Evolutionary conservation across 2,113 vertebrate genomes (phyloP).

Genomic region (Panurus biarmicus): DNA sequence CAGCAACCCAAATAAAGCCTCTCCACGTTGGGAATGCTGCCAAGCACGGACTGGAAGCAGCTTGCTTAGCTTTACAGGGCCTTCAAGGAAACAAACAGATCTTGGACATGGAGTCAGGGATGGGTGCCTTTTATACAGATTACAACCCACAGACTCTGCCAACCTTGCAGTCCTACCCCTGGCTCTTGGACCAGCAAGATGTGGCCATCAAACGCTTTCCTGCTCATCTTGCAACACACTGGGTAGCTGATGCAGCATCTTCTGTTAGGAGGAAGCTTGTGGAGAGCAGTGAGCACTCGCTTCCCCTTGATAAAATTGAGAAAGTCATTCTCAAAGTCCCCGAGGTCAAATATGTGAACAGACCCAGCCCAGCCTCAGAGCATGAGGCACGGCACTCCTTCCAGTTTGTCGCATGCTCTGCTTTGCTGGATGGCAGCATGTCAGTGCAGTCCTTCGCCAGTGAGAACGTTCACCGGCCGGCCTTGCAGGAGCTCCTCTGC

Average conservation of each 20-base stretch:
- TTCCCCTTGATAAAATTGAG: conserved; percentile 66
- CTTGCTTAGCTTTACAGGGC: conserved; percentile 78
- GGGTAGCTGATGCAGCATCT: conserved; percentile 83
- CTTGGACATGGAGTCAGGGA: conserved; percentile 78
- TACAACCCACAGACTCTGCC: conserved; percentile 74
- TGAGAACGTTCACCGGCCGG: conserved; percentile 56
- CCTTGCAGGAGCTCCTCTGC: conserved; percentile 71
- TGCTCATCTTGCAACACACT: conserved; percentile 89
- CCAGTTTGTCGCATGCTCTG: conserved; percentile 84
- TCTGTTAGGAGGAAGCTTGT: conserved; percentile 71
- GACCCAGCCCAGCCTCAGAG: conserved; percentile 78
- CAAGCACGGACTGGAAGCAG: conserved; percentile 81
- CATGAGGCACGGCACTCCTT: conserved; percentile 92
- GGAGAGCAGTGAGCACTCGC: neutral
- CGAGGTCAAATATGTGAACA: conserved; percentile 80
- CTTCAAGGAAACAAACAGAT: conserved; percentile 81
- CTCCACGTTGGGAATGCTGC: conserved; percentile 87
- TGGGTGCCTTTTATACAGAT: conserved; percentile 87
- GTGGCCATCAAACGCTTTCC: conserved; percentile 89
- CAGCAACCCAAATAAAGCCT: conserved; percentile 91
- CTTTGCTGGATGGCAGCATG: conserved; percentile 77
- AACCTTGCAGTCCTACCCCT: conserved; percentile 64
- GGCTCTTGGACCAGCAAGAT: conserved; percentile 85
- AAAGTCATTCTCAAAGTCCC: conserved; percentile 79
- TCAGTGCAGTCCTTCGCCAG: conserved; percentile 71